Conservation (phyloP, 2,888 invertebrate genomes). For the Fragum sueziense region DNA sequence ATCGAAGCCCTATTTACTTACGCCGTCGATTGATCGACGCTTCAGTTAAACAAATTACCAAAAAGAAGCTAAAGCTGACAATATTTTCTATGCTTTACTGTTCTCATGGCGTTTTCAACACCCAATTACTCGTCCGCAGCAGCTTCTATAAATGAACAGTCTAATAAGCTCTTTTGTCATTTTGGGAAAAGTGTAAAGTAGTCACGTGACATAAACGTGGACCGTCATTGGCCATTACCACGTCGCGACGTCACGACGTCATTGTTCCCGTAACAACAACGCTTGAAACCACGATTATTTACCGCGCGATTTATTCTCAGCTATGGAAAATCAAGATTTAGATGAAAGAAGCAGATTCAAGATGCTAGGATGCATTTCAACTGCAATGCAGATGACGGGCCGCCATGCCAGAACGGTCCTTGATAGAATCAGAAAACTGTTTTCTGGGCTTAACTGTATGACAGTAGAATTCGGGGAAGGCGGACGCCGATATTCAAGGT, state of each 20-base stretch:
- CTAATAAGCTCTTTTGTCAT: too few relatives aligned
- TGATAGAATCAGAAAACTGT: not conserved
- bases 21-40: too few relatives aligned
- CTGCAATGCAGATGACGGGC: not conserved
- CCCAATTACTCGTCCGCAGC: too few relatives aligned
- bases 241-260: constrained; percentile 2
- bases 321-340: not conserved
- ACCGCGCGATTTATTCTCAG: not conserved
- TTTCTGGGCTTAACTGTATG: constrained; percentile 3
- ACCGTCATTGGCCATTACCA: not conserved
- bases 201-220: not conserved
- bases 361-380: not conserved
- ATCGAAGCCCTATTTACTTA: too few relatives aligned
- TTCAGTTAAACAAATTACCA: too few relatives aligned
- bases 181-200: too few relatives aligned
- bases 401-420: not conserved
- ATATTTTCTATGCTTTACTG: too few relatives aligned
- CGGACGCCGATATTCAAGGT: constrained; percentile 3
- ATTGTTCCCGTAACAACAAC: constrained; percentile 3
- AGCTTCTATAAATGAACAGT: too few relatives aligned
- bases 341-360: not conserved
- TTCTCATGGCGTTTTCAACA: too few relatives aligned
- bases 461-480: not conserved
- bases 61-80: too few relatives aligned
- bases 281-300: not conserved